These are phyloP conservation scores for Oceanodroma tethys DNA, from an alignment of 2,113 vertebrate genomes.

Conservation along the genomic window DNA sequence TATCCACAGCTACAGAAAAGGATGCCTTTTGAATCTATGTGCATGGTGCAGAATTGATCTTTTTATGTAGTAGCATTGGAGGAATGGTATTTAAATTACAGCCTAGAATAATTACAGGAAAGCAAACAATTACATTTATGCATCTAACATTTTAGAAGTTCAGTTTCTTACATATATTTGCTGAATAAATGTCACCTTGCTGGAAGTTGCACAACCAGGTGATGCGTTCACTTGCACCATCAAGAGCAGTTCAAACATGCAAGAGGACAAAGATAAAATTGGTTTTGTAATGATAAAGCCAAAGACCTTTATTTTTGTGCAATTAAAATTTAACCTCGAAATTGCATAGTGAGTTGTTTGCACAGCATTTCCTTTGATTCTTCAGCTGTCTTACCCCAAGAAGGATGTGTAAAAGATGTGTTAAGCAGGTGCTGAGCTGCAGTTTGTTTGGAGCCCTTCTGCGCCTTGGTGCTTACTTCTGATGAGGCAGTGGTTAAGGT, in stretches of 20 bases:
- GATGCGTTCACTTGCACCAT: slow-evolving; percentile 29
- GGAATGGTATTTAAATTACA: neutral
- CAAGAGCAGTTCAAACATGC: neutral
- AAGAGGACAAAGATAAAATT: slow-evolving; percentile 21
- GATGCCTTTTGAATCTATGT: neutral
- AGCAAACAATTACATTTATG: neutral
- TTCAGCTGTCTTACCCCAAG: neutral
- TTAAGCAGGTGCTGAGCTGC: neutral
- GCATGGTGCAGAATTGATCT: neutral
- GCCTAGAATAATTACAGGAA: neutral
- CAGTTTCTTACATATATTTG: neutral
- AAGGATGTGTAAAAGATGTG: neutral
- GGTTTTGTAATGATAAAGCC: slow-evolving; percentile 21
- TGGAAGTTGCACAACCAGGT: neutral
- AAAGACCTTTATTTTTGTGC: slow-evolving; percentile 33
- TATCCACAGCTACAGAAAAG: neutral
- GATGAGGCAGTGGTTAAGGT: neutral
- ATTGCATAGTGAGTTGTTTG: neutral
- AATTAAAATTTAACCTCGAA: slow-evolving; percentile 1
- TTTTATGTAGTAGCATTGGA: neutral
- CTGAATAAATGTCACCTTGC: neutral
- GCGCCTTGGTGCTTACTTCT: neutral
- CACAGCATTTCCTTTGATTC: neutral
- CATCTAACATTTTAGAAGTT: neutral
- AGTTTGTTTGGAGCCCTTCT: neutral